Percentiles rank a stretch among this genome's conserved stretches.
Evolutionary conservation across 30 jellyfish, hydroid and myxozoan genomes (phyloP).

Genomic region (Aurelia aurita): DNA sequence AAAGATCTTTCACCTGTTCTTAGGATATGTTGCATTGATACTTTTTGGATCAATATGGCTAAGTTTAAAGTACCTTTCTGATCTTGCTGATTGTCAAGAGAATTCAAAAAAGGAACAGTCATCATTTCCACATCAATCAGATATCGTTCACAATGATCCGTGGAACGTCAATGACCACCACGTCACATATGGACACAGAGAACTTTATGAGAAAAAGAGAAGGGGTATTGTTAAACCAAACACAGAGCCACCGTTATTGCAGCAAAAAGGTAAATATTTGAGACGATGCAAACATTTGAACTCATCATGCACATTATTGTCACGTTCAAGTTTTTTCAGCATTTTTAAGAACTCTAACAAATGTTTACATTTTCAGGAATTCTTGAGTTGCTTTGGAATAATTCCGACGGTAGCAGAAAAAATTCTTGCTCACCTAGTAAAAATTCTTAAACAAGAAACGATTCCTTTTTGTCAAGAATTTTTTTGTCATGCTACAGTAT

Average conservation of each 20-base stretch:
- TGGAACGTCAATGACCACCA: constrained; percentile 77
- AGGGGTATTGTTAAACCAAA: constrained; percentile 1
- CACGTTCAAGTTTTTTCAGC: too few species aligned
- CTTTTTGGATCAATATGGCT: constrained; percentile 46
- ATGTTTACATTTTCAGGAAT: too few species aligned
- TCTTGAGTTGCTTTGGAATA: too few species aligned
- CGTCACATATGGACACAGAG: constrained; percentile 21
- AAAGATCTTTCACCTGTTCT: constrained; percentile 10
- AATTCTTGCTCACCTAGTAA: too few species aligned
- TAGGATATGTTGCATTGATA: constrained; percentile 39
- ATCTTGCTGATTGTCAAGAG: constrained; percentile 34
- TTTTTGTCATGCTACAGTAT: too few species aligned
- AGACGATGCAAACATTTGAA: neutral
- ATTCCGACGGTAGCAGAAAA: too few species aligned
- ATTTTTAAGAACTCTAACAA: too few species aligned
- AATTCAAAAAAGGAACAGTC: constrained; percentile 1
- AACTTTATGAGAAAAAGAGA: constrained; percentile 4
- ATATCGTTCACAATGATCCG: constrained; percentile 7
- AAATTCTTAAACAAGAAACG: too few species aligned
- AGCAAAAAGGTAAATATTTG: neutral
- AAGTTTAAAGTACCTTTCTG: constrained; percentile 54
- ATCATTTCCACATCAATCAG: constrained; percentile 32
- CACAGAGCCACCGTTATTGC: neutral
- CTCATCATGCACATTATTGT: neutral
- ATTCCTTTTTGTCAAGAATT: too few species aligned